Percentiles rank a stretch among this genome's conserved stretches.
These are phyloP conservation scores for Rhinichthys osculus DNA, from an alignment of 2,797 vertebrate species.

Conservation along the genomic window DNA sequence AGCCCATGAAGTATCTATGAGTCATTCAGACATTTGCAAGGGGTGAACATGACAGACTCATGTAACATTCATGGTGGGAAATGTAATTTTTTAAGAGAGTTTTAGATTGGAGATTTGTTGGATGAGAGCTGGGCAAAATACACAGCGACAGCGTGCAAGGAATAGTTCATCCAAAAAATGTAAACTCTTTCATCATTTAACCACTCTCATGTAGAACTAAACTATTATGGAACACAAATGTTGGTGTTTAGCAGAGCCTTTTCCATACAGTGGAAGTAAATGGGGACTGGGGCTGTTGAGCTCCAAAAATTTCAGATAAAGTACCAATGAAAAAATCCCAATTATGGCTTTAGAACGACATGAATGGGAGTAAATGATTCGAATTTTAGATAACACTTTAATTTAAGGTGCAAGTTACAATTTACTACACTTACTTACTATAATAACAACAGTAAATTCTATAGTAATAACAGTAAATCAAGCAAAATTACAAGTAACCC, in stretches of 20 bases:
- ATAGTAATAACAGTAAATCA: too few species aligned
- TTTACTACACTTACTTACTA: too few species aligned
- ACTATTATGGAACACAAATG: background rate
- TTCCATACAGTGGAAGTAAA: background rate
- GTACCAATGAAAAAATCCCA: background rate
- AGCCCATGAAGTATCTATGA: slow-evolving; percentile 44
- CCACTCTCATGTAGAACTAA: too few species aligned
- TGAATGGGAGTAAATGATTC: too few species aligned
- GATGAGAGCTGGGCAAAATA: slow-evolving; percentile 2
- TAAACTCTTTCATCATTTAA: background rate
- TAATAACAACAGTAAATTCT: too few species aligned
- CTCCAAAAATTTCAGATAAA: background rate
- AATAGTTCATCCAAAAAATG: background rate
- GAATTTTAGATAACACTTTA: background rate
- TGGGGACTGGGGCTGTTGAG: background rate
- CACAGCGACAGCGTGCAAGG: background rate
- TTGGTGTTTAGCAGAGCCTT: background rate
- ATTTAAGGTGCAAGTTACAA: too few species aligned
- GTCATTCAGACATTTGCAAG: slow-evolving; percentile 29
- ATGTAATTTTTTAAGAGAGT: slow-evolving; percentile 38
- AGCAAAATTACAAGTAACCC: too few species aligned
- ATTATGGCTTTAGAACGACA: background rate
- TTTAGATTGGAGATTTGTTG: slow-evolving; percentile 1
- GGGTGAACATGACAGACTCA: slow-evolving; percentile 35
- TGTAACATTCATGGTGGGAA: slow-evolving; percentile 33